Conservation (phyloP, 2,113 vertebrate species). For the Hemiscyllium ocellatum region DNA sequence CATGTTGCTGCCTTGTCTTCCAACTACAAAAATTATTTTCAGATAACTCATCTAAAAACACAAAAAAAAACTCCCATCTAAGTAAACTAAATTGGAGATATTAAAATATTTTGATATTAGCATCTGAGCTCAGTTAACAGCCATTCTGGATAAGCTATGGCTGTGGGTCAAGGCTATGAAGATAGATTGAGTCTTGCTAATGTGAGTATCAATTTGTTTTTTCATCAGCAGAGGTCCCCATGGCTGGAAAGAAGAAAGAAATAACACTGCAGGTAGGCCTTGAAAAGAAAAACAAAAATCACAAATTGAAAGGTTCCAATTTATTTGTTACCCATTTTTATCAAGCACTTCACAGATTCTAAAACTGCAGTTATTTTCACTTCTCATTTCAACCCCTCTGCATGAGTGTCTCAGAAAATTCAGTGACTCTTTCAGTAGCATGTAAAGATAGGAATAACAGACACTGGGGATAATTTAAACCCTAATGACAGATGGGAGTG, state of each 20-base stretch:
- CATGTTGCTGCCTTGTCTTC: neutral
- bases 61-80: neutral
- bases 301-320: neutral
- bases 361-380: neutral
- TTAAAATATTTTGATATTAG: neutral
- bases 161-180: too few species aligned
- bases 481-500: neutral
- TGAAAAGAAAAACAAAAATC: neutral
- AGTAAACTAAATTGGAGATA: neutral
- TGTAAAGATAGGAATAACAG: neutral
- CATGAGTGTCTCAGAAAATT: neutral
- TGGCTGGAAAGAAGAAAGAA: constrained; percentile 70
- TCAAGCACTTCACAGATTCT: neutral
- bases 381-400: neutral
- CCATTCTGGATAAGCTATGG: neutral
- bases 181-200: neutral
- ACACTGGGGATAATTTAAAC: neutral
- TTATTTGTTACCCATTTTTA: neutral
- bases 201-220: neutral
- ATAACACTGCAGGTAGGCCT: constrained; percentile 57
- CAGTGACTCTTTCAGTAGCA: neutral
- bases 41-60: neutral
- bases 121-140: neutral
- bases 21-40: neutral
- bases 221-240: constrained; percentile 38